A percentile compares a stretch with the other conserved stretches of the same genome.
Evolutionary conservation across 2,797 vertebrate genomes (phyloP).

Genomic region (Novumbra hubbsi): DNA sequence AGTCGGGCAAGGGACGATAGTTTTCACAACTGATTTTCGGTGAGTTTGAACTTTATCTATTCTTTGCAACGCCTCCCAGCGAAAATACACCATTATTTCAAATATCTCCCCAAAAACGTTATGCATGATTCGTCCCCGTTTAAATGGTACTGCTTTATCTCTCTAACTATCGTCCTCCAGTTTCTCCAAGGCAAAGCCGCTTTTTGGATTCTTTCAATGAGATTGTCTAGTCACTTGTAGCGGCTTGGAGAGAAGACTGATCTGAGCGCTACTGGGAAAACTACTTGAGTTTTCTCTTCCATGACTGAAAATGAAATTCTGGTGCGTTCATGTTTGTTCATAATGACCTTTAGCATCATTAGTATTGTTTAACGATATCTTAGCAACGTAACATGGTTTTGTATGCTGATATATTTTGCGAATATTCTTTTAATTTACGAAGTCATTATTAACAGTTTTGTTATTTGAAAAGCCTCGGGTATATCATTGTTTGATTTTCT

Average conservation of each 20-base stretch:
- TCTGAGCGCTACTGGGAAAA: conserved; percentile 30
- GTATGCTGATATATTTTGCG: background rate
- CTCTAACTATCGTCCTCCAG: conserved; percentile 7
- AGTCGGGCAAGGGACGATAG: conserved; percentile 62
- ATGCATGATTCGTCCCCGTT: background rate
- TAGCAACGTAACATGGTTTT: background rate
- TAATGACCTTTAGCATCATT: background rate
- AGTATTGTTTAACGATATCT: background rate
- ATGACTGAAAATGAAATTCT: conserved; percentile 65
- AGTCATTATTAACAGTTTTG: background rate
- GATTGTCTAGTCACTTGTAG: conserved; percentile 53
- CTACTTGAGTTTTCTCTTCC: conserved; percentile 46
- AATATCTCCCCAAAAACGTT: background rate
- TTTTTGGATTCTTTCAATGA: conserved; percentile 69
- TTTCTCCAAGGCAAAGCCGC: conserved; percentile 56
- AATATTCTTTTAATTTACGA: background rate
- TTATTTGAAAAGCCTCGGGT: background rate
- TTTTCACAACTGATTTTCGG: conserved; percentile 63
- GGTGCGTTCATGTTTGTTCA: conserved; percentile 50
- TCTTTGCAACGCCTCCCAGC: conserved; percentile 10
- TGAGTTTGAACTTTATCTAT: conserved; percentile 58
- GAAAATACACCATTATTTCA: background rate
- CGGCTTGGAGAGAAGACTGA: conserved; percentile 57
- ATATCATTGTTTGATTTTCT: conserved; percentile 20
- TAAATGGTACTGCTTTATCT: conserved; percentile 16